Percentiles rank a stretch among this genome's conserved stretches.
These are phyloP conservation scores for Pluvialis apricaria DNA, from an alignment of 2,113 vertebrate genomes.

Conservation along the genomic window DNA sequence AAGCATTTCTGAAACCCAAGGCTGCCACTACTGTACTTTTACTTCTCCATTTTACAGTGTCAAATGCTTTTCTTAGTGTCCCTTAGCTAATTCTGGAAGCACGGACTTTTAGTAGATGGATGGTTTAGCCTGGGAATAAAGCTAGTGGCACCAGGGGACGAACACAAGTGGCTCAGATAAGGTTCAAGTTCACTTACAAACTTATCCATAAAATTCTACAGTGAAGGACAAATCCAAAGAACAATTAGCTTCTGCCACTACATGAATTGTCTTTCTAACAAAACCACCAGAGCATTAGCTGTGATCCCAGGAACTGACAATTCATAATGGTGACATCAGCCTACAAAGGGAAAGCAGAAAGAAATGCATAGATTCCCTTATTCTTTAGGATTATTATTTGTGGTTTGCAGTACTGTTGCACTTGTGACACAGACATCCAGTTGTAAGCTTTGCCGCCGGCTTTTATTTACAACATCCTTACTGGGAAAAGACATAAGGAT, in stretches of 20 bases:
- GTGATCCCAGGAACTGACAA: constrained; percentile 35
- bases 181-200: constrained; percentile 13
- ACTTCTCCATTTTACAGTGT: background rate
- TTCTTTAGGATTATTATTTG: constrained; percentile 32
- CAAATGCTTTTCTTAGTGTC: constrained; percentile 3
- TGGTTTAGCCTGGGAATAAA: constrained; percentile 21
- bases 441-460: background rate
- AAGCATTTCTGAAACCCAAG: constrained; percentile 37
- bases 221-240: constrained; percentile 36
- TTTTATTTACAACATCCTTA: background rate
- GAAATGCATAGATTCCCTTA: background rate
- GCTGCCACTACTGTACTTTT: constrained; percentile 10
- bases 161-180: background rate
- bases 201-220: constrained; percentile 43
- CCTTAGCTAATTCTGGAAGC: constrained; percentile 3
- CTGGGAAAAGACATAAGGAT: background rate
- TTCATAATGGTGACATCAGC: constrained; percentile 45
- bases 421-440: background rate
- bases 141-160: background rate
- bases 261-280: constrained; percentile 39
- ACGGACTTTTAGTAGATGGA: constrained; percentile 2
- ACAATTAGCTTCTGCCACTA: constrained; percentile 43
- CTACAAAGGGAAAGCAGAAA: constrained; percentile 35
- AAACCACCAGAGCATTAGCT: constrained; percentile 1
- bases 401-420: background rate